These are phyloP conservation scores for Lysandra coridon DNA, from an alignment of 2,888 invertebrate species.

Conservation along the genomic window DNA sequence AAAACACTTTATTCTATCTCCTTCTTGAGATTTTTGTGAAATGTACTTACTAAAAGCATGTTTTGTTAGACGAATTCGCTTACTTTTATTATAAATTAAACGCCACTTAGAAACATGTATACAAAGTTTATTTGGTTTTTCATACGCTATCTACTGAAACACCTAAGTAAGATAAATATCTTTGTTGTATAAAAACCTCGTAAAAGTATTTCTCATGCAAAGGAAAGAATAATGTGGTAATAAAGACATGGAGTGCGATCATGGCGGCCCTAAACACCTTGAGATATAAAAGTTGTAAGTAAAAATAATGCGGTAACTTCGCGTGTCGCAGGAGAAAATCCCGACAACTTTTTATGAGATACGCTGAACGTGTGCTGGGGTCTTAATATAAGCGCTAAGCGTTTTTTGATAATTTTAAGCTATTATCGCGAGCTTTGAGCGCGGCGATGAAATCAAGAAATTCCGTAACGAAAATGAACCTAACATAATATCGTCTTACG, in stretches of 20 bases:
- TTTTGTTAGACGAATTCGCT: no score
- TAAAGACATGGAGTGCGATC: conserved; percentile 36
- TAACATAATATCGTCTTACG: no score
- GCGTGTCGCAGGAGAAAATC: conserved; percentile 49
- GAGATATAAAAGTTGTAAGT: conserved; percentile 47
- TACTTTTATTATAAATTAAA: no score
- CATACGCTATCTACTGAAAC: neutral
- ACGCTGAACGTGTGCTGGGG: conserved; percentile 41
- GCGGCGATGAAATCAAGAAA: no score
- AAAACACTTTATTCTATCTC: no score
- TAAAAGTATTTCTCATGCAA: neutral
- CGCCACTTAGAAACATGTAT: no score
- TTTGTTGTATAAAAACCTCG: neutral
- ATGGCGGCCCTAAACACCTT: conserved; percentile 35
- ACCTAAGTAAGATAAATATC: neutral
- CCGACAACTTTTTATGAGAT: conserved; percentile 57
- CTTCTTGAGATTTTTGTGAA: no score
- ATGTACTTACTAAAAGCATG: no score
- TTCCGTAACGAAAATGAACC: no score
- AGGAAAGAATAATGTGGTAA: conserved; percentile 19
- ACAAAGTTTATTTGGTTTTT: neutral
- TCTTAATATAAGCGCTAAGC: conserved; percentile 11
- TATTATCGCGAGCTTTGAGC: no score
- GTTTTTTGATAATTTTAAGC: no score
- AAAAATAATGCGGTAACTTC: conserved; percentile 59